phyloP scores from a whole-genome alignment of 2,113 vertebrate species.

The Halichoerus grypus region DNA sequence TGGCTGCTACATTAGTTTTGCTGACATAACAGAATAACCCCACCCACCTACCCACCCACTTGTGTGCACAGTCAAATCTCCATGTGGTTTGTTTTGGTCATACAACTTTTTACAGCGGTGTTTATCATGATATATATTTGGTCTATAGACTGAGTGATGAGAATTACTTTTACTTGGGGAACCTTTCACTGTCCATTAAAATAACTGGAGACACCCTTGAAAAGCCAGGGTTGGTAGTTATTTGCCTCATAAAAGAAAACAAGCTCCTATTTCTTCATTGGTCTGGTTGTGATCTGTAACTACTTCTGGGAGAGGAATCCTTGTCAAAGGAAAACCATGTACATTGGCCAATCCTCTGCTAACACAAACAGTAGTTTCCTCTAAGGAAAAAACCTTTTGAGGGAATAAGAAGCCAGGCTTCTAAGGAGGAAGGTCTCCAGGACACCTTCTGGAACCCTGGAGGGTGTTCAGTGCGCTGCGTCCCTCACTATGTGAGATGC shows the following conservation, averaged over 20 bases:
- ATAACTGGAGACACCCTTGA: neutral
- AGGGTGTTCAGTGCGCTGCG: neutral
- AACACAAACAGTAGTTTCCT: slow-evolving; percentile 10
- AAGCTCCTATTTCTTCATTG: slow-evolving; percentile 62
- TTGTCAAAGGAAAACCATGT: neutral
- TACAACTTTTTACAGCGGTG: neutral
- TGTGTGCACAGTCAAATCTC: neutral
- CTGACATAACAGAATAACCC: neutral
- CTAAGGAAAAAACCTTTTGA: neutral
- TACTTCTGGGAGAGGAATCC: slow-evolving; percentile 22
- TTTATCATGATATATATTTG: slow-evolving; percentile 34
- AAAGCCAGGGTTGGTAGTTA: slow-evolving; percentile 20
- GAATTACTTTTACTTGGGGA: slow-evolving; percentile 31
- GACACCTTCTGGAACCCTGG: neutral
- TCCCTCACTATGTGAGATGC: neutral
- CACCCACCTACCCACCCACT: neutral
- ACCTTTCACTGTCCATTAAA: neutral
- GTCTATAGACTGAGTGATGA: neutral
- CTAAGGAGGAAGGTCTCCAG: neutral
- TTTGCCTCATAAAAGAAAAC: neutral
- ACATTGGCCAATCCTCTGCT: neutral
- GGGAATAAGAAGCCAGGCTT: neutral
- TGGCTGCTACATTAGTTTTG: neutral
- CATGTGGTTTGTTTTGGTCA: slow-evolving; percentile 24
- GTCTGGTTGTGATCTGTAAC: slow-evolving; percentile 18